These are phyloP conservation scores for Lacerta bilineata DNA, from an alignment of 2,797 vertebrate species.

Conservation along the genomic window DNA sequence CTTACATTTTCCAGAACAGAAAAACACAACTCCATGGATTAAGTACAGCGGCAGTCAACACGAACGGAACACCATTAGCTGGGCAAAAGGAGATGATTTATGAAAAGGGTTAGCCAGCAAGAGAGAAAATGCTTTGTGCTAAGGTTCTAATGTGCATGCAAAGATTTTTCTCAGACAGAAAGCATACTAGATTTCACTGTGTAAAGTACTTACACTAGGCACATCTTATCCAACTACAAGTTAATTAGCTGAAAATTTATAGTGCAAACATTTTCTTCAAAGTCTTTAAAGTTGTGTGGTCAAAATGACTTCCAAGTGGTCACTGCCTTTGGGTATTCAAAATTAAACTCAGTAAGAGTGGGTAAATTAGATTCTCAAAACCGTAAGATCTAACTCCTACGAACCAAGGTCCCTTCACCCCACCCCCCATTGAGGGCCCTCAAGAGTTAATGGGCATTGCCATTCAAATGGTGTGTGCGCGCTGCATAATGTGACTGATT, in stretches of 20 bases:
- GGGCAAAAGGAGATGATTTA: neutral
- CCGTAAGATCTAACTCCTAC: too few species aligned
- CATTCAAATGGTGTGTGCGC: too few species aligned
- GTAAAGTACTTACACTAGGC: slow-evolving; percentile 71
- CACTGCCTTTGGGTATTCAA: neutral
- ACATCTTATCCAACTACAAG: slow-evolving; percentile 70
- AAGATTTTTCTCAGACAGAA: neutral
- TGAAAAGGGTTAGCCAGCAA: neutral
- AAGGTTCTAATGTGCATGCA: neutral
- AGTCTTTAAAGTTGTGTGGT: slow-evolving; percentile 22
- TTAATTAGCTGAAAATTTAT: slow-evolving; percentile 73
- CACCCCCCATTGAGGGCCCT: too few species aligned
- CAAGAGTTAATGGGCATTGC: too few species aligned
- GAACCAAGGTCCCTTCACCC: too few species aligned
- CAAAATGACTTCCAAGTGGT: neutral
- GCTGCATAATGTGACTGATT: too few species aligned
- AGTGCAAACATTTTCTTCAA: slow-evolving; percentile 71
- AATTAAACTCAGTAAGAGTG: neutral
- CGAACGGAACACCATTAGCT: neutral
- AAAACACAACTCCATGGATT: neutral
- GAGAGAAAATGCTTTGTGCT: neutral
- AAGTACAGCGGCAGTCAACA: neutral
- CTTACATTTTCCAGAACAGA: slow-evolving; percentile 18
- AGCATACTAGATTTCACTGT: slow-evolving; percentile 42
- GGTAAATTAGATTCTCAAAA: neutral